Evolutionary conservation across 1,140 invertebrate genomes (phyloP), one percentile per base, ranked within the genome.

Genomic region (Trypoxylus dichotomus): DNA sequence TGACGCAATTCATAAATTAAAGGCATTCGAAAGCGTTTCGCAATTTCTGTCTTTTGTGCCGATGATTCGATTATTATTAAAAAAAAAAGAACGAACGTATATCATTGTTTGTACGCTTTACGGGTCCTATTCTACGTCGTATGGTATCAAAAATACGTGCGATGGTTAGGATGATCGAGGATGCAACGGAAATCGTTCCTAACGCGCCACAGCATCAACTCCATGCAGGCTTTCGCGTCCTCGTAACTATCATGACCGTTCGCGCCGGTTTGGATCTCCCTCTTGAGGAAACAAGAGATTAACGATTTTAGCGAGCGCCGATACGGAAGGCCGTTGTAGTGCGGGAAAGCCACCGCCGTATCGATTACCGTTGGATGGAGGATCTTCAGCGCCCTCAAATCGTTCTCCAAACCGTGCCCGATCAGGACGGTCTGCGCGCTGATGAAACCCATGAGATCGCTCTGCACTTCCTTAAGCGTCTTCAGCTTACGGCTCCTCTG

Each of bases 361-460:
- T 99, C 97, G 27, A 99, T 91, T 8, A 98, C 91, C 1, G 89
- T 93, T 2, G 88, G 86, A 82, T 99, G 98, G 0, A 98, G 88
- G 2, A 99, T 83, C 83, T 93, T 94, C 15, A 99, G 84, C 0
- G 93, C 94, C 15, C 93, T 88, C 6, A 99, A 87, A 88, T 99
- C 98, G 85, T 96, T 98, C 80, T 99, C 97, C 43, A 99, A 87
- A 7, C 93, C 95, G 86, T 99, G 98, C 0, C 98, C 98, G 71
- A 99, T 92, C 0, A 99, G 86, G 71, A 99, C 95, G 0, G 96
- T 96, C 76, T 97, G 93, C 2, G 91, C 90, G 60, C 90, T 89
- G 75, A 98, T 91, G 73, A 97, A 90, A 27, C 89, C 89, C 76
- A 94, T 88, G 11, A 99, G 85, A 79, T 96, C 95, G 25, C 91